Conservation (phyloP, 2,797 vertebrate species). For the Bryconaethiops microstoma region DNA sequence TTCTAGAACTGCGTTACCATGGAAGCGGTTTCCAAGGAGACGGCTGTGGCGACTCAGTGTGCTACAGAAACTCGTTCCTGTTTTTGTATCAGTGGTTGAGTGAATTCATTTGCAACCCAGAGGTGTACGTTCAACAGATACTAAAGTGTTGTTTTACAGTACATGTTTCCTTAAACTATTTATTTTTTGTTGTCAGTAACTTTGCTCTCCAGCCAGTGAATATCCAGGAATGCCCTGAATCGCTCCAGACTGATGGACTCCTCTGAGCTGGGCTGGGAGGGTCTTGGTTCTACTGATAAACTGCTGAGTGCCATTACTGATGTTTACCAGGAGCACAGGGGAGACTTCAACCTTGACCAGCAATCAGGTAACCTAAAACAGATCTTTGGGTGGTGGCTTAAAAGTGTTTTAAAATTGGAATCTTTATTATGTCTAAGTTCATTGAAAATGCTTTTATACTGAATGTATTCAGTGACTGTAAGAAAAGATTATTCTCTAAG, state of each 20-base stretch:
- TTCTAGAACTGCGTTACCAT: background rate
- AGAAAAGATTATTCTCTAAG: background rate
- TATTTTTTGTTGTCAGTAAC: background rate
- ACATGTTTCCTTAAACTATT: no score
- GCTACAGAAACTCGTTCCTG: background rate
- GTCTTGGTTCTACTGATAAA: background rate
- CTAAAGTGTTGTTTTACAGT: background rate
- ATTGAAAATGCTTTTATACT: no score
- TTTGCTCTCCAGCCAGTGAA: background rate
- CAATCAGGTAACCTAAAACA: slow-evolving; percentile 28
- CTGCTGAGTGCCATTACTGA: slow-evolving; percentile 25
- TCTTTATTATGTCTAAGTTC: background rate
- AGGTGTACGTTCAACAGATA: no score
- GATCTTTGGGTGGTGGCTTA: background rate
- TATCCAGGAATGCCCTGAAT: background rate
- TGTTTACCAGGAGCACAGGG: slow-evolving; percentile 18
- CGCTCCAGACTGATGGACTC: background rate
- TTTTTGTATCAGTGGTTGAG: no score
- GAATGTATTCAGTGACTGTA: background rate
- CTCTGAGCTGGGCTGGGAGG: background rate
- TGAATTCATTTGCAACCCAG: no score
- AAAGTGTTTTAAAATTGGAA: background rate
- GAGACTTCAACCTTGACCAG: background rate
- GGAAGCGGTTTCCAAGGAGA: slow-evolving; percentile 26
- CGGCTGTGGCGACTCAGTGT: background rate